Conservation (phyloP, 2,797 vertebrate species). For the Garrulus glandarius region DNA sequence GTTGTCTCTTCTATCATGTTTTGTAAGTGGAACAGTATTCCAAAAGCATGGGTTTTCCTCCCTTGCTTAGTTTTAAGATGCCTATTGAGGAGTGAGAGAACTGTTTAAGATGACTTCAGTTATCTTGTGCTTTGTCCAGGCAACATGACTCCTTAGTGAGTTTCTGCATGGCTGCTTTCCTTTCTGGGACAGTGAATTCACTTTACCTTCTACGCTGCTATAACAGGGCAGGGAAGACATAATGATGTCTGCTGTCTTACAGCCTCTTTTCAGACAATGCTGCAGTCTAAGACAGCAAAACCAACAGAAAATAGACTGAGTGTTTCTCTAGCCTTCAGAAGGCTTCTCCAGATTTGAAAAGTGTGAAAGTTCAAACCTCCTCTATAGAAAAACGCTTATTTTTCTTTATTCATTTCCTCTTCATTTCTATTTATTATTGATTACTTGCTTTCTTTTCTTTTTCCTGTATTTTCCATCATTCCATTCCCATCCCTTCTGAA, state of each 20-base stretch:
- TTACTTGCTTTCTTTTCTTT: neutral
- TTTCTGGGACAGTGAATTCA: neutral
- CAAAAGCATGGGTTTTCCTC: neutral
- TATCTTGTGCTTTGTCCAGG: neutral
- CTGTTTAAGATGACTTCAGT: neutral
- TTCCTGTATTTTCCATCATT: neutral
- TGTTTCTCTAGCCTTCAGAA: neutral
- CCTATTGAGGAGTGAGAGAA: neutral
- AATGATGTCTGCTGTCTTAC: neutral
- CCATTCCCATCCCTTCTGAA: neutral
- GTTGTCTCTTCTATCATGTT: accelerated
- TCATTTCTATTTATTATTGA: neutral
- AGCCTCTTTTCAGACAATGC: neutral
- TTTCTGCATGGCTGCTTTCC: neutral
- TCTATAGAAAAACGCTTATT: neutral
- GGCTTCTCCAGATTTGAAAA: neutral
- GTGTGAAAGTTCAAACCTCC: neutral
- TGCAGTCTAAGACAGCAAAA: neutral
- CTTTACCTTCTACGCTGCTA: neutral
- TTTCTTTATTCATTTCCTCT: neutral
- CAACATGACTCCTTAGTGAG: neutral
- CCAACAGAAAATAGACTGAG: neutral
- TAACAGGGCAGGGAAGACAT: neutral
- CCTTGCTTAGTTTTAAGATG: neutral
- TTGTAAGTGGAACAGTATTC: neutral